Evolutionary conservation across 2,888 invertebrate genomes (phyloP).

Genomic region (Celastrina argiolus): DNA sequence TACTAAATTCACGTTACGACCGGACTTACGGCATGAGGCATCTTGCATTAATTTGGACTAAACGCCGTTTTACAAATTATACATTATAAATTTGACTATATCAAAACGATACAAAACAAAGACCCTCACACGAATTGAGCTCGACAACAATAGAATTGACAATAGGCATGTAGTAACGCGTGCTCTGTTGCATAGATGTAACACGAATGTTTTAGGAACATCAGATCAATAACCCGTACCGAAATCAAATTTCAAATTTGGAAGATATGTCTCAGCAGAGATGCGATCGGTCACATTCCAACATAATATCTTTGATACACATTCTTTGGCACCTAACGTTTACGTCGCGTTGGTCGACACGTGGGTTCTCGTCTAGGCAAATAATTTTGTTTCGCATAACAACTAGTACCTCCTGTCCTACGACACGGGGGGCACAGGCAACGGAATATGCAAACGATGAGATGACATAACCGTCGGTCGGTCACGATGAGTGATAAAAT

Average conservation of each 20-base stretch:
- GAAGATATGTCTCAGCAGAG: conserved; percentile 64
- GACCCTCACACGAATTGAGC: conserved; percentile 72
- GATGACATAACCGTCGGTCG: conserved; percentile 42
- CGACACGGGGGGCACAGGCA: conserved; percentile 44
- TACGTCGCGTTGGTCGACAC: conserved; percentile 49
- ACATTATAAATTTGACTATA: conserved; percentile 20
- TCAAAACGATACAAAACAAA: conserved; percentile 58
- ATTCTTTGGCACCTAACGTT: conserved; percentile 75
- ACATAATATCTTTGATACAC: conserved; percentile 72
- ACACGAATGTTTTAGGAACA: conserved; percentile 71
- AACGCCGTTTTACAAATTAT: conserved; percentile 30
- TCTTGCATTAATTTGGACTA: conserved; percentile 60
- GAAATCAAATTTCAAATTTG: conserved; percentile 66
- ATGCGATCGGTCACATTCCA: conserved; percentile 62
- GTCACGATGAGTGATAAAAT: conserved; percentile 55
- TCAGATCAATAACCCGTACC: conserved; percentile 76
- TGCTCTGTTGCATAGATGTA: conserved; percentile 57
- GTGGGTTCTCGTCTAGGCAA: conserved; percentile 42
- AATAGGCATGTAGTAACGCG: conserved; percentile 49
- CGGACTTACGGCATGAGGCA: conserved; percentile 54
- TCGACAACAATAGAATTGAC: conserved; percentile 74
- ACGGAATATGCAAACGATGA: conserved; percentile 60
- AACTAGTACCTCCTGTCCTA: conserved; percentile 38
- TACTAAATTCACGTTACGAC: conserved; percentile 66
- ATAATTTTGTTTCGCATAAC: conserved; percentile 47